A percentile compares a stretch with the other conserved stretches of the same genome.
phyloP scores from a whole-genome alignment of 1,140 invertebrate genomes.

The Ectropis grisescens region DNA sequence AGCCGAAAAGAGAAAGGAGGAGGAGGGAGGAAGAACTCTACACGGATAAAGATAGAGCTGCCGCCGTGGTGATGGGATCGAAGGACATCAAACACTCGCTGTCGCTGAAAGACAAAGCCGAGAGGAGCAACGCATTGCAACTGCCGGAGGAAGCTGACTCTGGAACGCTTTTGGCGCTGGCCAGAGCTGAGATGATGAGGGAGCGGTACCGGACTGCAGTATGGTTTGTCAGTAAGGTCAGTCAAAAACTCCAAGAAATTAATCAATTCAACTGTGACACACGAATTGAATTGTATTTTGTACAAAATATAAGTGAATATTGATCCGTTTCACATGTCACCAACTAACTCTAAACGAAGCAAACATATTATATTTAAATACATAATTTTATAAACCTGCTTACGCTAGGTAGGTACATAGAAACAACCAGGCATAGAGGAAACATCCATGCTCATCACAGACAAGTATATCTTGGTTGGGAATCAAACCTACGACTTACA shows the following conservation, averaged over 20 bases:
- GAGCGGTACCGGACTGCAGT: constrained; percentile 79
- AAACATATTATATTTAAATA: too few relatives aligned
- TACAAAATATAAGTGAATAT: too few relatives aligned
- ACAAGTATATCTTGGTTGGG: too few relatives aligned
- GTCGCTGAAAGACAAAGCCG: constrained; percentile 83
- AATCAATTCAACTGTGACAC: too few relatives aligned
- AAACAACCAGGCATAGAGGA: too few relatives aligned
- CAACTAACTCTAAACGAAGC: too few relatives aligned
- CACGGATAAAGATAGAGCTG: constrained; percentile 91
- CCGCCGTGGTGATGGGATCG: constrained; percentile 86
- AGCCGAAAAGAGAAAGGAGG: constrained; percentile 69
- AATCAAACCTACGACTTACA: too few relatives aligned
- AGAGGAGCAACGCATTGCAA: constrained; percentile 79
- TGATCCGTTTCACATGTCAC: too few relatives aligned
- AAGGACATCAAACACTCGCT: constrained; percentile 88
- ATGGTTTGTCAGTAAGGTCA: constrained; percentile 86
- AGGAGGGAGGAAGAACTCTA: constrained; percentile 84
- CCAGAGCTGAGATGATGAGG: constrained; percentile 79
- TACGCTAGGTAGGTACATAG: too few relatives aligned
- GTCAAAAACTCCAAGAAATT: constrained; percentile 31
- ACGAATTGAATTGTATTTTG: too few relatives aligned
- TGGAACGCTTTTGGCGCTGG: constrained; percentile 79
- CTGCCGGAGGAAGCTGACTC: constrained; percentile 86
- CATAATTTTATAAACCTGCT: too few relatives aligned
- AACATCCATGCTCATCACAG: too few relatives aligned